Conservation (phyloP, 2,797 vertebrate genomes). For the Lophotriccus pileatus region DNA sequence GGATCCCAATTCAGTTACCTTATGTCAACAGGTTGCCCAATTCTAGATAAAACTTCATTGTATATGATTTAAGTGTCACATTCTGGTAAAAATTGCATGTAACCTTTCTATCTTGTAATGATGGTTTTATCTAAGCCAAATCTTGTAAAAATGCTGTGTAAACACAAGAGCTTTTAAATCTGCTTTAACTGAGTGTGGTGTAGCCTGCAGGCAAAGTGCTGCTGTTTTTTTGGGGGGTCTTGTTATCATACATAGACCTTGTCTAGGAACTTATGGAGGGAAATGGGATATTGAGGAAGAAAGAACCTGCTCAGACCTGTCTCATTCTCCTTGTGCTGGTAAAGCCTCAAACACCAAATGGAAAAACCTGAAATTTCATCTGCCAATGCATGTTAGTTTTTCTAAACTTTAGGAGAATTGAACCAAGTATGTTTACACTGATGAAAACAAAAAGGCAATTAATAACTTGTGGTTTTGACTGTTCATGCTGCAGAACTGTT, state of each 20-base stretch:
- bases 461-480: background rate
- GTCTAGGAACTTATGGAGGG: background rate
- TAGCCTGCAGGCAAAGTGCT: background rate
- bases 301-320: background rate
- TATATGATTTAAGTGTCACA: background rate
- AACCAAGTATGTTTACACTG: background rate
- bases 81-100: background rate
- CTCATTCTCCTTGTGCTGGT: background rate
- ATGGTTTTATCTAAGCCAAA: background rate
- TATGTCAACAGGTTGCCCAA: background rate
- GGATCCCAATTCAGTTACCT: background rate
- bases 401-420: background rate
- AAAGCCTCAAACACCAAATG: background rate
- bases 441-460: background rate
- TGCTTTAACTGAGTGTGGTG: background rate
- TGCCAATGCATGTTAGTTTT: background rate
- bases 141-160: background rate
- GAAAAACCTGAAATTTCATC: background rate
- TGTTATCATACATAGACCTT: background rate
- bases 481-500: background rate
- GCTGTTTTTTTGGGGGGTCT: no score
- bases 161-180: background rate
- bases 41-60: background rate
- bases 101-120: background rate
- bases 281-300: background rate